phyloP scores from a whole-genome alignment of 64 coral and sea anemone genomes.

The Actinia equina region DNA sequence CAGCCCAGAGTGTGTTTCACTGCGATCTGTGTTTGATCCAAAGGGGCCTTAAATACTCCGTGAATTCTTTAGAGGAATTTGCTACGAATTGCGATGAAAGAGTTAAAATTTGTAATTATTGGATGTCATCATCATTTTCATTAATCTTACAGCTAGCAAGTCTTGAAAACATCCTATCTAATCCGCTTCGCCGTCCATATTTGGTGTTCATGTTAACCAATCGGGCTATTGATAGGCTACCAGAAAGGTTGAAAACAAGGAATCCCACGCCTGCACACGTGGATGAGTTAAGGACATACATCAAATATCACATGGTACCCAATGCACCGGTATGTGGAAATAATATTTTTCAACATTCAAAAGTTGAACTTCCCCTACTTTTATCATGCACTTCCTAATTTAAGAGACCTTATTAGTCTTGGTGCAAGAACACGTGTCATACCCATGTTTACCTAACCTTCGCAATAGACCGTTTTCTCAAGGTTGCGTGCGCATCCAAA shows the following conservation, averaged over 20 bases:
- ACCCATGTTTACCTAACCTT: too few relatives aligned
- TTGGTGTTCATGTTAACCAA: slow-evolving; percentile 50
- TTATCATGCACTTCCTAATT: too few relatives aligned
- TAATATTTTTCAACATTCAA: neutral
- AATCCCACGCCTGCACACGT: neutral
- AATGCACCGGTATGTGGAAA: slow-evolving; percentile 27
- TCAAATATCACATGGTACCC: slow-evolving; percentile 49
- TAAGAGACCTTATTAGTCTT: too few relatives aligned
- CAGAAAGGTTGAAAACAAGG: neutral
- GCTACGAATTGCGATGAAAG: too few relatives aligned
- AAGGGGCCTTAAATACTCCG: too few relatives aligned
- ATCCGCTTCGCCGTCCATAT: slow-evolving; percentile 26
- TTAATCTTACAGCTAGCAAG: slow-evolving; percentile 6
- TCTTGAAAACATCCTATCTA: slow-evolving; percentile 15
- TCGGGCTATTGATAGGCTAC: slow-evolving; percentile 27
- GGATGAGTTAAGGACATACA: slow-evolving; percentile 26
- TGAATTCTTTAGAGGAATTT: too few relatives aligned
- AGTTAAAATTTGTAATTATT: too few relatives aligned
- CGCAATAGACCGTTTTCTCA: too few relatives aligned
- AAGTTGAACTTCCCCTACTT: neutral
- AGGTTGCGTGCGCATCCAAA: too few relatives aligned
- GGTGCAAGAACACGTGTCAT: too few relatives aligned
- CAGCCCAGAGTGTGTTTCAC: too few relatives aligned
- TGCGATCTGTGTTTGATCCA: too few relatives aligned
- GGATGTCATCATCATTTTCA: neutral